Base-by-base conservation (phyloP, 35 echinoderm and acorn worm genomes). In the Eucidaris tribuloides region DNA sequence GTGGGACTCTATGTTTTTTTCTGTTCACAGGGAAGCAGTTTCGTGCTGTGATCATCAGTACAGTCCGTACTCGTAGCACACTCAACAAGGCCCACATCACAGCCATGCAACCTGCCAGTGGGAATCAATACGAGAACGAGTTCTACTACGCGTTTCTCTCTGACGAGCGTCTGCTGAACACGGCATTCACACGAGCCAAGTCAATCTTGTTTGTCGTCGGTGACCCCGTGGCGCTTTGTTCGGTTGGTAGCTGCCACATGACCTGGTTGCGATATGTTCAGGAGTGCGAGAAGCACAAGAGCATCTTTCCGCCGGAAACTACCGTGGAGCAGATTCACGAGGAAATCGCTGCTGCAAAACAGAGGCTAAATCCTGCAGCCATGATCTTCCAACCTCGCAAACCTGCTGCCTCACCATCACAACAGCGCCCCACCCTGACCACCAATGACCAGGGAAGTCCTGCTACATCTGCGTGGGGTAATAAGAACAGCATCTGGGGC, bases 111-210 rank as follows among this genome's bases (percentile, higher is more conserved):
- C 65, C 56, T 42, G 76, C 72, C 15, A 48, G 40, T 14, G 41
- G 56, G 61, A 52, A 31, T 64, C 39, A 35, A 27, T 45, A 76
- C 29, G 74, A 79, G 39, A 27, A 79, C 14, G 41, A 68, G 42
- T 79, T 87, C 37, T 81, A 87, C 80, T 82, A 82, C 54, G 95
- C 90, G 2, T 85, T 98, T 33, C 61, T 98, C 56, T 89, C 90
- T 2, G 95, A 98, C 71, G 44, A 76, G 52, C 71, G 87, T 42
- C 81, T 89, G n/a, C 90, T 98, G 2, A 98, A 86, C 57, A 92
- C 95, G 42, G 86, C 95, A 2, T 90, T 92, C 27, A 98, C 95
- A 0, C 76, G 95, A 42, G 86, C 95, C 27, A 86, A 92, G 65
- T 89, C 90, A 36, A 68, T 89, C 5, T 33, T 98, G 37, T 44